Evolutionary conservation across 2,797 vertebrate genomes (phyloP).

Genomic region (Cyclura pinguis): DNA sequence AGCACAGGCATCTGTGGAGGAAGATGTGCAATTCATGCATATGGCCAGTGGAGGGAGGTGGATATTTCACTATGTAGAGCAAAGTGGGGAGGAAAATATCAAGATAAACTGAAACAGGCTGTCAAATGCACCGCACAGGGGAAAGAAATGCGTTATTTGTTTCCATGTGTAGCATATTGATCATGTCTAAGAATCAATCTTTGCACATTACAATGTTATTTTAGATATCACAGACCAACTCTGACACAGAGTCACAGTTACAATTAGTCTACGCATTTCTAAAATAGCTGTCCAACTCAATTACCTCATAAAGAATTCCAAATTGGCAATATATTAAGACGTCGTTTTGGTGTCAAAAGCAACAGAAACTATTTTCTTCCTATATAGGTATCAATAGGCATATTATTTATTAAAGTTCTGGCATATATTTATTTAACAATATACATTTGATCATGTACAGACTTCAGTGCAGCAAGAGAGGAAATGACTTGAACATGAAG

Average conservation of each 20-base stretch:
- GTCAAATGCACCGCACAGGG: neutral
- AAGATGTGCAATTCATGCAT: neutral
- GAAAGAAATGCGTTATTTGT: neutral
- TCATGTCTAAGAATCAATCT: neutral
- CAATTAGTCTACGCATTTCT: neutral
- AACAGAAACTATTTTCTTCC: too few species aligned
- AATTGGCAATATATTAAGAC: neutral
- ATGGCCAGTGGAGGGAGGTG: neutral
- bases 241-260: neutral
- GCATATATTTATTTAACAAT: neutral
- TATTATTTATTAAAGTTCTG: neutral
- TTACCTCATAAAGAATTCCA: neutral
- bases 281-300: neutral
- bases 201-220: neutral
- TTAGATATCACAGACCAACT: neutral
- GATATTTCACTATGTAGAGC: neutral
- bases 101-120: neutral
- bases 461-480: neutral
- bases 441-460: neutral
- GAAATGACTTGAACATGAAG: neutral
- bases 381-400: neutral
- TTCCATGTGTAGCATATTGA: neutral
- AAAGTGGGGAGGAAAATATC: too few species aligned
- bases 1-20: neutral
- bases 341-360: neutral